phyloP scores from a whole-genome alignment of 2,113 vertebrate species.

The Odontophorus gujanensis region DNA sequence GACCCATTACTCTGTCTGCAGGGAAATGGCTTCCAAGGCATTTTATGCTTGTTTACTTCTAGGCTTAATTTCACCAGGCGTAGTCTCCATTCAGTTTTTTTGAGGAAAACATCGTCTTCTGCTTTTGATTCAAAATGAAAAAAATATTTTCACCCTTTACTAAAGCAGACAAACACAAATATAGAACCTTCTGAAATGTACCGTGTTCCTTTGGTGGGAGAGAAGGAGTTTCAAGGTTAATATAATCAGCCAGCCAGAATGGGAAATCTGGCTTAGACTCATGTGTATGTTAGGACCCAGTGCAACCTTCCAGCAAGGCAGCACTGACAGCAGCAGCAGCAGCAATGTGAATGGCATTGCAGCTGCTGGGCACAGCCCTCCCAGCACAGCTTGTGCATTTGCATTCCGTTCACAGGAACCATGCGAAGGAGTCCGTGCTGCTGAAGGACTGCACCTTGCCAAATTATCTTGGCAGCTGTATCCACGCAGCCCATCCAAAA shows the following conservation, averaged over 20 bases:
- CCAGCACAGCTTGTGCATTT: background rate
- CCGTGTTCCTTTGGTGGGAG: background rate
- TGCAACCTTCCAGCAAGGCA: background rate
- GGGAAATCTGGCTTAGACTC: background rate
- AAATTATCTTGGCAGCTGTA: background rate
- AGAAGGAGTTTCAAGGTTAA: background rate
- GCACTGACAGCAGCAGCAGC: accelerated
- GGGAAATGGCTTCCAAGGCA: background rate
- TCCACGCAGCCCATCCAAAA: background rate
- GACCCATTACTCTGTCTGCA: background rate
- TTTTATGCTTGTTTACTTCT: background rate
- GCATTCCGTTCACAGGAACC: background rate
- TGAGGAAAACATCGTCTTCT: background rate
- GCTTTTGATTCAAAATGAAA: background rate
- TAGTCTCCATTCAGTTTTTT: background rate
- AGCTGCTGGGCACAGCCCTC: accelerated
- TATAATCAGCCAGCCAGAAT: background rate
- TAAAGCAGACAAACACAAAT: background rate
- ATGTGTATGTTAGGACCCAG: accelerated
- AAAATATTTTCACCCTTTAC: background rate
- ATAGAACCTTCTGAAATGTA: background rate
- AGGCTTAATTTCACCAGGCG: background rate
- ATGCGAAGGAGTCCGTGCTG: background rate
- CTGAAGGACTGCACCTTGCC: background rate
- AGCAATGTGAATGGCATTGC: background rate